phyloP scores from a whole-genome alignment of 1,140 invertebrate species.

The Tyrophagus putrescentiae region DNA sequence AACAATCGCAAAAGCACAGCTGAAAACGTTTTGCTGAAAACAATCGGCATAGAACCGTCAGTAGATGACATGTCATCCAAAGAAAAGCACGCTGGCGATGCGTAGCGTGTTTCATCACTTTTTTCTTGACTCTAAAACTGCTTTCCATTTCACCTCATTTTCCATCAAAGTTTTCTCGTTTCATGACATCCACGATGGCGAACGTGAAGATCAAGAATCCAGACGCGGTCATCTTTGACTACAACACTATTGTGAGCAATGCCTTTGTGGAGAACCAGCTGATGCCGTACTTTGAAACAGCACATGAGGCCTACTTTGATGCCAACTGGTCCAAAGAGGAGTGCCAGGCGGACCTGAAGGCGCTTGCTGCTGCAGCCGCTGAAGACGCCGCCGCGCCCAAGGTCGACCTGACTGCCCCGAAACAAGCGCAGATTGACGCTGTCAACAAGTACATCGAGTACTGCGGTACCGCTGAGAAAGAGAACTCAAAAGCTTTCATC shows the following conservation, averaged over 20 bases:
- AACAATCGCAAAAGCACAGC: too few species aligned
- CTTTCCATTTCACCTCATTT: too few species aligned
- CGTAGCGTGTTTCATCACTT: too few species aligned
- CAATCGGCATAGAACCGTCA: too few species aligned
- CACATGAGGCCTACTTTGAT: background rate
- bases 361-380: background rate
- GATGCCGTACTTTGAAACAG: constrained; percentile 7
- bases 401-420: background rate
- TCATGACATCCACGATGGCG: too few species aligned
- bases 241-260: constrained; percentile 3
- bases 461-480: background rate
- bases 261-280: constrained; percentile 15
- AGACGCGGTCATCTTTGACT: constrained; percentile 1
- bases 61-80: too few species aligned
- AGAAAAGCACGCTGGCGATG: too few species aligned
- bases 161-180: too few species aligned
- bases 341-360: background rate
- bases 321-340: constrained; percentile 24
- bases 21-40: too few species aligned
- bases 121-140: too few species aligned
- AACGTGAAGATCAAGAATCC: constrained; percentile 2
- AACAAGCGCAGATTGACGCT: background rate
- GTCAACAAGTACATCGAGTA: background rate
- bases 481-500: background rate
- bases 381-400: background rate